phyloP scores from a whole-genome alignment of 2,888 invertebrate genomes.

The Selenia dentaria region DNA sequence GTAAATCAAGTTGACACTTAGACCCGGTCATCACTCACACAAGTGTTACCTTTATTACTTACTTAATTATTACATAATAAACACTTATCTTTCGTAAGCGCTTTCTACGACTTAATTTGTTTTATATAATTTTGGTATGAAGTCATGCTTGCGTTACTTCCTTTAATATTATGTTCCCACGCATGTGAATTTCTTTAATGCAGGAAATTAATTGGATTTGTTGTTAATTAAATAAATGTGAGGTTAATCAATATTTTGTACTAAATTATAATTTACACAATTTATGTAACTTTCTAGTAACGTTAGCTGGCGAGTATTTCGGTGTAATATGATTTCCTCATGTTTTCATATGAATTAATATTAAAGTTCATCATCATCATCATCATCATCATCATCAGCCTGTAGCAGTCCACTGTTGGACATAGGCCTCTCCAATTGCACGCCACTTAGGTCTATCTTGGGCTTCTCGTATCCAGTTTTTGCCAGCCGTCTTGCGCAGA shows the following conservation, averaged over 20 bases:
- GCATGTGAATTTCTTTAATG: conserved; percentile 11
- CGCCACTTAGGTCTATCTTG: too few relatives aligned
- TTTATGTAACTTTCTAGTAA: too few relatives aligned
- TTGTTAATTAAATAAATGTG: neutral
- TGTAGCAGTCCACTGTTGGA: too few relatives aligned
- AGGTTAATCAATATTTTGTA: neutral
- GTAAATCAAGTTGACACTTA: neutral
- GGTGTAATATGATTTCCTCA: too few relatives aligned
- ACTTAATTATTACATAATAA: conserved; percentile 14
- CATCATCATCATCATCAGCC: too few relatives aligned
- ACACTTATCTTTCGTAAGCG: conserved; percentile 1
- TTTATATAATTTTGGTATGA: conserved; percentile 7
- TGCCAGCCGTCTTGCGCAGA: too few relatives aligned
- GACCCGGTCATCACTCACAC: conserved; percentile 4
- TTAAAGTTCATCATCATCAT: too few relatives aligned
- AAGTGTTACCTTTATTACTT: conserved; percentile 12
- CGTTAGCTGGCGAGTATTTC: too few relatives aligned
- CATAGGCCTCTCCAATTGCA: too few relatives aligned
- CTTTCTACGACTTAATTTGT: conserved; percentile 12
- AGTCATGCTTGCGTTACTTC: conserved; percentile 1
- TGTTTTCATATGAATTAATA: too few relatives aligned
- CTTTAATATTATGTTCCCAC: conserved; percentile 11
- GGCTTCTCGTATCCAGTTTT: too few relatives aligned
- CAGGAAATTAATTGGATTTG: conserved; percentile 3
- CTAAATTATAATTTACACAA: too few relatives aligned